These are phyloP conservation scores for Pristionchus fissidentatus DNA, from an alignment of 2,888 invertebrate species.

Conservation along the genomic window DNA sequence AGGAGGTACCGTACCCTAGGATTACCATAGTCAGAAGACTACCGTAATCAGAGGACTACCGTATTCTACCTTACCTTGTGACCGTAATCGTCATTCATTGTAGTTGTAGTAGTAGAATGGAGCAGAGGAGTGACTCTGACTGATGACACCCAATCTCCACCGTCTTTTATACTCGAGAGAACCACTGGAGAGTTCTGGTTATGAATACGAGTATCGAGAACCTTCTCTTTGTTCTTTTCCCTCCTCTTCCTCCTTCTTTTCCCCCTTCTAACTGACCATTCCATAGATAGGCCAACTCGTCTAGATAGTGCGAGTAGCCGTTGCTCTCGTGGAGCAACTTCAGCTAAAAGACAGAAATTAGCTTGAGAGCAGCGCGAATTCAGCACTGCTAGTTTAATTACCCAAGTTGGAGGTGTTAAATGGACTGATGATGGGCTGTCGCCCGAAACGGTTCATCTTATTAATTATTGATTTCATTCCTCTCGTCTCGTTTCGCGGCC, in stretches of 20 bases:
- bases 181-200: background rate
- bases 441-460: too few relatives aligned
- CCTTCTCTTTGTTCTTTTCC: slow-evolving; percentile 8
- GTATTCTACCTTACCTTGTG: slow-evolving; percentile 39
- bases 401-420: background rate
- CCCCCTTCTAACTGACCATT: background rate
- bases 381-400: too few relatives aligned
- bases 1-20: slow-evolving; percentile 4
- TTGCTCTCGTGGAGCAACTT: slow-evolving; percentile 2
- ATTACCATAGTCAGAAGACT: too few relatives aligned
- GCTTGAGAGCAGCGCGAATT: too few relatives aligned
- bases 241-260: background rate
- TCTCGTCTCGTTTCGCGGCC: too few relatives aligned
- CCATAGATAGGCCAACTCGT: slow-evolving; percentile 20
- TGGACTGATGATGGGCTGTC: too few relatives aligned
- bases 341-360: too few relatives aligned
- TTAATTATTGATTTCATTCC: too few relatives aligned
- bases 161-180: background rate
- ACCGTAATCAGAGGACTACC: too few relatives aligned
- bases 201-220: slow-evolving; percentile 10
- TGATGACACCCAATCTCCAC: slow-evolving; percentile 6
- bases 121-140: slow-evolving; percentile 31
- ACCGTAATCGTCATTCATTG: slow-evolving; percentile 22
- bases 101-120: background rate
- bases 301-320: background rate